A percentile compares a stretch with the other conserved stretches of the same genome.
Conservation (phyloP, 2,113 vertebrate genomes). For the Neofelis nebulosa region DNA sequence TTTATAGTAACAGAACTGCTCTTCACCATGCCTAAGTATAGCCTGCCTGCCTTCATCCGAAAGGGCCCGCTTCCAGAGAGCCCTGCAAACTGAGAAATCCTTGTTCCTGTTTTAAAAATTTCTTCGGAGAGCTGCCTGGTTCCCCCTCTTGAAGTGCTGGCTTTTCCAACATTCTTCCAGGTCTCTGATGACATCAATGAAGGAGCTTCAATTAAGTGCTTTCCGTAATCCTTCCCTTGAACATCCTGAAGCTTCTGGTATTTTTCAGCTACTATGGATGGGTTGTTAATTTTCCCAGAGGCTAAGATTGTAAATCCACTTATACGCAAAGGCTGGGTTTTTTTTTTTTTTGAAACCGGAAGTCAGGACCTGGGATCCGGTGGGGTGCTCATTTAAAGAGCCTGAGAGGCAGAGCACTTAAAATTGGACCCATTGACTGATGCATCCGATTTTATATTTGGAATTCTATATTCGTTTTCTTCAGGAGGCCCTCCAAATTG, state of each 20-base stretch:
- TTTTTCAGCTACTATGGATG: not conserved
- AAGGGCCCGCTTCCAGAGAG: slow-evolving; percentile 61
- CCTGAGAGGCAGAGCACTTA: not conserved
- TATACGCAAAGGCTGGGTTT: not conserved
- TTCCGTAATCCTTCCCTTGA: not conserved
- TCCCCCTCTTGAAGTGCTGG: not conserved
- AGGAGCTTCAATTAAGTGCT: not conserved
- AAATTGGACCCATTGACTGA: not conserved
- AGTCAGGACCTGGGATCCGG: not conserved
- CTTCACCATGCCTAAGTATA: slow-evolving; percentile 70
- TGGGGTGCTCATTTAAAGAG: not conserved
- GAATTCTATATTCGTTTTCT: not conserved
- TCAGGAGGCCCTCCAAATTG: not conserved
- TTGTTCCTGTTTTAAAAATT: slow-evolving; percentile 62
- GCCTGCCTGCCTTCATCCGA: slow-evolving; percentile 59
- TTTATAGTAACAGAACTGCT: slow-evolving; percentile 75
- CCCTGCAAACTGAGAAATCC: slow-evolving; percentile 55
- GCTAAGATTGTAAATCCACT: not conserved
- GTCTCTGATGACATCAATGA: not conserved
- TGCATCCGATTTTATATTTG: not conserved
- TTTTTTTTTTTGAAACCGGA: not conserved
- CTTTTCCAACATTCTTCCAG: not conserved
- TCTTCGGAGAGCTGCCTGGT: slow-evolving; percentile 42
- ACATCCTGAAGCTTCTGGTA: not conserved
- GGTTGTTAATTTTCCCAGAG: not conserved